Evolutionary conservation across 2,113 vertebrate species (phyloP).

Genomic region (Ovis aries): DNA sequence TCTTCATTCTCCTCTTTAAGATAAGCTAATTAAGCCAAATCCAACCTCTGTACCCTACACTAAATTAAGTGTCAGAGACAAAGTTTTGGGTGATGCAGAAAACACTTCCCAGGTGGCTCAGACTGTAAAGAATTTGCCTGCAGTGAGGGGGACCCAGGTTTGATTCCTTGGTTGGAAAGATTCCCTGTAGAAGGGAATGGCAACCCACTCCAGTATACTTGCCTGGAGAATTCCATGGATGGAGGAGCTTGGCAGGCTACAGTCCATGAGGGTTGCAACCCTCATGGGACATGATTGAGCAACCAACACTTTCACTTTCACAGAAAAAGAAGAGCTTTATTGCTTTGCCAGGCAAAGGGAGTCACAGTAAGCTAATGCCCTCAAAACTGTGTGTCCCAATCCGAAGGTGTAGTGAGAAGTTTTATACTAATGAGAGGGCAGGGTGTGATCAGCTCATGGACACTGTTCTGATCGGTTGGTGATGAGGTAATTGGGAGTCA

Average conservation of each 20-base stretch:
- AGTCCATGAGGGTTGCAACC: neutral
- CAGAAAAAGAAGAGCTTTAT: neutral
- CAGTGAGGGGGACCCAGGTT: neutral
- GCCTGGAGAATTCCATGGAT: neutral
- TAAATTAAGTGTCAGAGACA: neutral
- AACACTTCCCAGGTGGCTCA: neutral
- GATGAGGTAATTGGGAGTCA: neutral
- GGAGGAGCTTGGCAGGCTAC: neutral
- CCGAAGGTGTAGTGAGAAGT: neutral
- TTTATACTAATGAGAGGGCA: neutral
- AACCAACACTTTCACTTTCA: neutral
- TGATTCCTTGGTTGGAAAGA: neutral
- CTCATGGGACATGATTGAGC: rapidly evolving
- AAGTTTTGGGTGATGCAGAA: neutral
- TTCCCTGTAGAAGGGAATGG: neutral
- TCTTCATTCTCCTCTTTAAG: neutral
- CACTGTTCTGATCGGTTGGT: neutral
- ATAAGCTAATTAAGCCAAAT: neutral
- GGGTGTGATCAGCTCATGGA: neutral
- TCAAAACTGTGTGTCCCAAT: neutral
- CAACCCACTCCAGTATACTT: neutral
- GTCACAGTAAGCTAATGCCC: neutral
- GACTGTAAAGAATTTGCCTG: neutral
- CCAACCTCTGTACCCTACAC: neutral
- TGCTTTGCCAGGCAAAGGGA: neutral